These are phyloP conservation scores for Alectura lathami DNA, from an alignment of 2,113 vertebrate genomes.

Conservation along the genomic window DNA sequence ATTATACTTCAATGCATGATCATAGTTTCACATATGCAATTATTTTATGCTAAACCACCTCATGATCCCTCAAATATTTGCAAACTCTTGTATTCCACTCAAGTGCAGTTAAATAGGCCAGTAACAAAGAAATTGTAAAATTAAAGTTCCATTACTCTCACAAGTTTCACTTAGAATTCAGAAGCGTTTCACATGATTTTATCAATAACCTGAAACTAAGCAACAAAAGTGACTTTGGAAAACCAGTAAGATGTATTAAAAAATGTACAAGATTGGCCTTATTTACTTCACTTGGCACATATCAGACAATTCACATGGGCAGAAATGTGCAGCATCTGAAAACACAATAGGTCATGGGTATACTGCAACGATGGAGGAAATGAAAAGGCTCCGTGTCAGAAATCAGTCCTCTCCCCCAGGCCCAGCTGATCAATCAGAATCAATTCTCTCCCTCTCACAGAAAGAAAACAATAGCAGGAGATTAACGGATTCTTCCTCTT, in stretches of 20 bases:
- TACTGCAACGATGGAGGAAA: background rate
- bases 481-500: background rate
- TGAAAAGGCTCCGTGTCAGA: background rate
- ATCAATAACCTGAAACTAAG: background rate
- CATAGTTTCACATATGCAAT: background rate
- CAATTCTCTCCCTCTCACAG: background rate
- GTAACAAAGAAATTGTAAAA: background rate
- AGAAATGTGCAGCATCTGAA: background rate
- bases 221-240: background rate
- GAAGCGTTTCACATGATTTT: fast-evolving
- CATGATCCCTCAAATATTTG: background rate
- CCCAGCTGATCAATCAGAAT: background rate
- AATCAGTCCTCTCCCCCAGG: background rate
- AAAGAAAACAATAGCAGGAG: background rate
- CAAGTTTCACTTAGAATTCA: background rate
- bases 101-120: background rate
- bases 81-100: background rate
- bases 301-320: background rate
- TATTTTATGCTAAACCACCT: background rate
- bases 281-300: background rate
- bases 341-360: background rate
- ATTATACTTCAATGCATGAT: background rate
- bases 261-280: background rate
- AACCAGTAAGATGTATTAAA: background rate
- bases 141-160: background rate